Base-by-base conservation (phyloP, 1,140 invertebrate species). In the Drosophila eugracilis region DNA sequence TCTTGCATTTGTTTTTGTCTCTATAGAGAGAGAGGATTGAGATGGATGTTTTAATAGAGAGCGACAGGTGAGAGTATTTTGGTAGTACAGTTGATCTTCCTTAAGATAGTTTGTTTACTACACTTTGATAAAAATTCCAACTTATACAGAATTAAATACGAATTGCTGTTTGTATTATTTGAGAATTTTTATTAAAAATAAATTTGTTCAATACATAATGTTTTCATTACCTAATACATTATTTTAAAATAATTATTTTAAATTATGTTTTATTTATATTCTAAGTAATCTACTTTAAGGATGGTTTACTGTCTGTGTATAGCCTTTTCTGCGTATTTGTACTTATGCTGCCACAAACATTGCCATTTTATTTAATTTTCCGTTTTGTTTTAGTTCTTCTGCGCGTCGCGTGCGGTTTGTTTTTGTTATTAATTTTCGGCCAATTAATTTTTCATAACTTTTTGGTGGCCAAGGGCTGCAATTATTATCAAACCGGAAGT, bases 301-400 rank as follows among this genome's bases (percentile, higher is more conserved):
- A n/a, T n/a, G n/a, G n/a, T 21, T 4, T 10, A 47, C 41, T 62
- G 57, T 67, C n/a, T n/a, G n/a, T n/a, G n/a, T n/a, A n/a, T n/a
- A n/a, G n/a, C n/a, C n/a, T n/a, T n/a, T n/a, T n/a, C n/a, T n/a
- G n/a, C 17, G 62, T 67, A 30, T 63, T 49, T 15, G 44, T 36
- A n/a, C 17, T 44, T 67, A 63, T 69, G 62, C 62, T 70, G 63
- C 53, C 49, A 55, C n/a, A 22, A 47, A 65, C 41, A 65, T 65
- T 47, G 39, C 22, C 62, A 67, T 22, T 69, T 69, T 67, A 44
- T 67, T 67, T 28, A 15, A 41, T 62, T 22, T 44, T 88, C 48
- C 63, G 73, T 81, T 86, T 86, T 78, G 69, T 75, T 88, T 34
- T 55, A 81, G 69, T 75, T 88, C 36, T 88, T 78, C 60, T 59